A percentile compares a stretch with the other conserved stretches of the same genome.
These are phyloP conservation scores for Hemistola chrysoprasaria DNA, from an alignment of 2,888 invertebrate genomes.

Conservation along the genomic window DNA sequence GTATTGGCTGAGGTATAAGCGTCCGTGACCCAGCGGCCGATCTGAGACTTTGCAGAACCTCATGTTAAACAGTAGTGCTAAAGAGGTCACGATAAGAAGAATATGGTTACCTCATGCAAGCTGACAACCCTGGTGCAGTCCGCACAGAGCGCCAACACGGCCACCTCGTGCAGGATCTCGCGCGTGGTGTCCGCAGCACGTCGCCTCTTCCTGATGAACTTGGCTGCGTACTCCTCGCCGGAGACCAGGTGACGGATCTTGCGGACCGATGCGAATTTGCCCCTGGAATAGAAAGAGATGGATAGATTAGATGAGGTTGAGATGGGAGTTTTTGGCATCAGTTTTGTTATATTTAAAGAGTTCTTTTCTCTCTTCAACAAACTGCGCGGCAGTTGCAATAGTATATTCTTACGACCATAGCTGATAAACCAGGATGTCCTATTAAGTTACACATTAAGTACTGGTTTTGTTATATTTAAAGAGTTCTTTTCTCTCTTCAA, in stretches of 20 bases:
- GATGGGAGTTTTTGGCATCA: too few relatives aligned
- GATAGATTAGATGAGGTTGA: background rate
- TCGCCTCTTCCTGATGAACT: conserved; percentile 95
- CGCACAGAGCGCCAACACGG: conserved; percentile 93
- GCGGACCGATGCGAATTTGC: conserved; percentile 97
- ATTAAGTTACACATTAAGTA: too few relatives aligned
- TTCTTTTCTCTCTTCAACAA: too few relatives aligned
- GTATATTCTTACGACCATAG: too few relatives aligned
- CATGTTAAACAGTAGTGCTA: background rate
- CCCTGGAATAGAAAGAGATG: conserved; percentile 85
- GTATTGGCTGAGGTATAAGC: too few relatives aligned
- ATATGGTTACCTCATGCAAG: conserved; percentile 87
- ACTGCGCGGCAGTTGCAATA: too few relatives aligned
- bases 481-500: too few relatives aligned
- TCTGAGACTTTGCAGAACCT: too few relatives aligned
- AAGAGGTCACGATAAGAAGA: background rate
- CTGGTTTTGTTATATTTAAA: too few relatives aligned
- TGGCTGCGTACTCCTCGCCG: conserved; percentile 96
- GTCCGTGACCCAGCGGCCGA: too few relatives aligned
- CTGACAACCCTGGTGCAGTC: conserved; percentile 93
- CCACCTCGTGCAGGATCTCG: conserved; percentile 96
- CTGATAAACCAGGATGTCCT: too few relatives aligned
- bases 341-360: too few relatives aligned
- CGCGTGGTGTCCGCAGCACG: conserved; percentile 92
- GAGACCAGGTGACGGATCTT: conserved; percentile 93